Evolutionary conservation across 2,888 invertebrate species (phyloP).

Genomic region (Heteromyza rotundicornis): DNA sequence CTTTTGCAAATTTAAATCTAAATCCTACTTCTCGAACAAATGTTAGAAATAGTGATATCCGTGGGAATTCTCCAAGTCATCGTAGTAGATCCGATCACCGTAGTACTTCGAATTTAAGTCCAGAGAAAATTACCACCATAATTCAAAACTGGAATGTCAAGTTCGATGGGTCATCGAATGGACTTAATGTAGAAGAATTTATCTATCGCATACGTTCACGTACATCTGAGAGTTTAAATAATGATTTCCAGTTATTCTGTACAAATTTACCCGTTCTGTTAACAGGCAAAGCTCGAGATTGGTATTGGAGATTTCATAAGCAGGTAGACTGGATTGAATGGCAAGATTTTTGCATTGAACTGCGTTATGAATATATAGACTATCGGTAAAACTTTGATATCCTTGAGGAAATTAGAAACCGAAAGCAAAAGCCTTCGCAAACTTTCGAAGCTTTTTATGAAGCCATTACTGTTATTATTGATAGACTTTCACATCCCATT

Average conservation of each 20-base stretch:
- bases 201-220: constrained; percentile 18
- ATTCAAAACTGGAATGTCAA: constrained; percentile 26
- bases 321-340: constrained; percentile 14
- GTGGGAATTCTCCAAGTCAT: no score
- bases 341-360: constrained; percentile 15
- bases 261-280: constrained; percentile 19
- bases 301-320: constrained; percentile 21
- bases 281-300: constrained; percentile 20
- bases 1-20: no score
- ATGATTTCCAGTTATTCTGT: constrained; percentile 19
- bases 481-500: not conserved
- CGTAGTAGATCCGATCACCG: no score
- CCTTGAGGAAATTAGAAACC: constrained; percentile 15
- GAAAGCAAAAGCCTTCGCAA: constrained; percentile 19
- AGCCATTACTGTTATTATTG: not conserved
- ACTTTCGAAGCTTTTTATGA: not conserved
- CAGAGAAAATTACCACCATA: constrained; percentile 19
- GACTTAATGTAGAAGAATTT: constrained; percentile 25
- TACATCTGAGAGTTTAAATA: constrained; percentile 20
- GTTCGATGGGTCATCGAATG: constrained; percentile 21
- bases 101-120: no score
- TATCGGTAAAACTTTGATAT: constrained; percentile 17
- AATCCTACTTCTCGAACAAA: no score
- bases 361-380: constrained; percentile 19
- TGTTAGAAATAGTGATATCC: no score